These are phyloP conservation scores for Poicephalus meyeri DNA, from an alignment of 2,113 vertebrate genomes.

Conservation along the genomic window DNA sequence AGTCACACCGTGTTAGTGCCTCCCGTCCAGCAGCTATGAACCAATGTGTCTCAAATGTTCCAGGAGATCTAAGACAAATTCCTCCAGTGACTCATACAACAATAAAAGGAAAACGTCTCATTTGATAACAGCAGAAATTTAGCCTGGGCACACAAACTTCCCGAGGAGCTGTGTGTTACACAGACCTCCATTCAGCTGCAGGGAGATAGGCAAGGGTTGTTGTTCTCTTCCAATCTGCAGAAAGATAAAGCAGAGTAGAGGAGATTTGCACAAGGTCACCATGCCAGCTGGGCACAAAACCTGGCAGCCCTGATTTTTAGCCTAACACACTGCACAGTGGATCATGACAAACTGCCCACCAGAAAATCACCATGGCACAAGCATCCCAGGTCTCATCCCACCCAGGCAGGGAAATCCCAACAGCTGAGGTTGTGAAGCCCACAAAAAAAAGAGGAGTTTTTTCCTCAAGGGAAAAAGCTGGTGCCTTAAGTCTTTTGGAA, in stretches of 20 bases:
- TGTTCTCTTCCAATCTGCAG: neutral
- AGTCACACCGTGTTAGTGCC: neutral
- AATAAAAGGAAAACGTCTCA: neutral
- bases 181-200: neutral
- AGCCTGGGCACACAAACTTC: neutral
- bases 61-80: neutral
- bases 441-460: neutral
- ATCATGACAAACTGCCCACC: neutral
- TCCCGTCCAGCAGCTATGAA: neutral
- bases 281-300: accelerated
- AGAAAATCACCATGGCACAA: neutral
- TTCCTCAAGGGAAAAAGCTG: neutral
- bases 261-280: neutral
- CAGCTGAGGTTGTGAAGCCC: neutral
- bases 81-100: neutral
- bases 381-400: neutral
- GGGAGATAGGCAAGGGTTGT: neutral
- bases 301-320: accelerated
- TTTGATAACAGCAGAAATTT: neutral
- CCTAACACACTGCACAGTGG: accelerated
- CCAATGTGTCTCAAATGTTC: neutral
- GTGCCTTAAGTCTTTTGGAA: neutral
- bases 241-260: neutral
- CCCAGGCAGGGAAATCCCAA: neutral
- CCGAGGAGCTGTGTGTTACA: neutral